Conservation (phyloP, 2,113 vertebrate species). For the Amphiprion ocellaris region DNA sequence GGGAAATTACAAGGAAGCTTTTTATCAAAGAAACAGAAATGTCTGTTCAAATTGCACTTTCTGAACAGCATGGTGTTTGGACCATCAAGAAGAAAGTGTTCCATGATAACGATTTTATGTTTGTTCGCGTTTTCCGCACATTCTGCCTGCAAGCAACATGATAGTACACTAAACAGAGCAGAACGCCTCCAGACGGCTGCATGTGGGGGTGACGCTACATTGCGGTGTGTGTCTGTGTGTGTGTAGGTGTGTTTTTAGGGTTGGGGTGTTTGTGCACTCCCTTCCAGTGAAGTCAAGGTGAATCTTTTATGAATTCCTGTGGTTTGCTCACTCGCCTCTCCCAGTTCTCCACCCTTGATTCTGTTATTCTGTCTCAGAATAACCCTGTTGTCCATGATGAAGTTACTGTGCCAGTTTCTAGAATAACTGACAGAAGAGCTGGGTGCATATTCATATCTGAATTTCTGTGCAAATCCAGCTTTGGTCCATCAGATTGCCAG, state of each 20-base stretch:
- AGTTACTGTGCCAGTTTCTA: not conserved
- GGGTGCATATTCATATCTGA: not conserved
- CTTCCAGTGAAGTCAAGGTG: slow-evolving; percentile 35
- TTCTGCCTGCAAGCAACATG: not conserved
- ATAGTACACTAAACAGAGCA: slow-evolving; percentile 47
- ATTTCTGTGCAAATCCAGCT: not conserved
- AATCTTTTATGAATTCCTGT: slow-evolving; percentile 49
- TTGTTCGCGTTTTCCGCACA: slow-evolving; percentile 27
- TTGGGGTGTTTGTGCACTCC: not conserved
- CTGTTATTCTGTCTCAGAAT: slow-evolving; percentile 10
- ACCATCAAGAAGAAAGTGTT: slow-evolving; percentile 22
- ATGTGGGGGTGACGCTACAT: slow-evolving; percentile 9
- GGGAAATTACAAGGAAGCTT: slow-evolving; percentile 25
- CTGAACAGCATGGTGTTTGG: slow-evolving; percentile 33
- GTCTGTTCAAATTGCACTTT: slow-evolving; percentile 4
- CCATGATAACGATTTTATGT: slow-evolving; percentile 23
- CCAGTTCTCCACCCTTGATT: not conserved
- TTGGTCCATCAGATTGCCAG: not conserved
- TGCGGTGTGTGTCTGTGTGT: not conserved
- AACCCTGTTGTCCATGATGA: slow-evolving; percentile 8
- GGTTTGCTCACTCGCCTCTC: slow-evolving; percentile 9
- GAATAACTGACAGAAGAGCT: not conserved
- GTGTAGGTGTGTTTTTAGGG: not conserved
- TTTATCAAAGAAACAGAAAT: slow-evolving; percentile 22
- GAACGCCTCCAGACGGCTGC: slow-evolving; percentile 44